Evolutionary conservation across 2,797 vertebrate genomes (phyloP).

Genomic region (Garrulus glandarius): DNA sequence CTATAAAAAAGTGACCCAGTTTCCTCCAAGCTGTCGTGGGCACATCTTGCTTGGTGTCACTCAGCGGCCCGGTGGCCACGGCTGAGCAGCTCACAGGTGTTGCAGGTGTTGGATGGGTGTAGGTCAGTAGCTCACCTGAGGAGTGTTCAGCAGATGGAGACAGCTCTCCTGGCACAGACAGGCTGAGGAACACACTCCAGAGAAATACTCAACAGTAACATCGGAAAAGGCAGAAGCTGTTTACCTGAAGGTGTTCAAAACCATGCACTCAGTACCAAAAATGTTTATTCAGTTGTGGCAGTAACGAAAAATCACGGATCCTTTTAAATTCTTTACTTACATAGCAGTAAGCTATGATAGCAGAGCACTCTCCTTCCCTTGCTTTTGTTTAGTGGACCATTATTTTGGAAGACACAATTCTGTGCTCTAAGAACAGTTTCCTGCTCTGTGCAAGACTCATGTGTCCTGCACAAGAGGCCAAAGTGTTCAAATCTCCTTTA

Average conservation of each 20-base stretch:
- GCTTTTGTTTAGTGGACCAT: not conserved
- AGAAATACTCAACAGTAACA: not conserved
- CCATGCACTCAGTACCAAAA: not conserved
- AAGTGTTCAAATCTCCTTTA: not conserved
- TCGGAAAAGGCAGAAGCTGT: not conserved
- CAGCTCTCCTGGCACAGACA: not conserved
- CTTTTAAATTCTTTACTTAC: not conserved
- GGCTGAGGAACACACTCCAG: not conserved
- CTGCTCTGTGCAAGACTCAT: fast-evolving
- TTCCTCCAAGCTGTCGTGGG: not conserved
- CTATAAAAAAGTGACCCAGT: not conserved
- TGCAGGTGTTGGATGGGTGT: not conserved
- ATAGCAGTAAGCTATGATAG: not conserved
- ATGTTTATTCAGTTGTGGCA: not conserved
- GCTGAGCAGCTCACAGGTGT: not conserved
- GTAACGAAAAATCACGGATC: not conserved
- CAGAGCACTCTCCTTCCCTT: not conserved
- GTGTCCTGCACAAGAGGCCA: not conserved
- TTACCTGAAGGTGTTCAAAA: not conserved
- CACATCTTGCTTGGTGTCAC: not conserved
- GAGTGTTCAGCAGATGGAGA: not conserved
- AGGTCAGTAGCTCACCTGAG: not conserved
- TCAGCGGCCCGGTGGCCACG: fast-evolving
- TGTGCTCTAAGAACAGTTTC: not conserved
- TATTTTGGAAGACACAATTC: not conserved